Evolutionary conservation across 2,888 invertebrate genomes (phyloP), one percentile per base, ranked within the genome.

Genomic region (Xylota segnis): DNA sequence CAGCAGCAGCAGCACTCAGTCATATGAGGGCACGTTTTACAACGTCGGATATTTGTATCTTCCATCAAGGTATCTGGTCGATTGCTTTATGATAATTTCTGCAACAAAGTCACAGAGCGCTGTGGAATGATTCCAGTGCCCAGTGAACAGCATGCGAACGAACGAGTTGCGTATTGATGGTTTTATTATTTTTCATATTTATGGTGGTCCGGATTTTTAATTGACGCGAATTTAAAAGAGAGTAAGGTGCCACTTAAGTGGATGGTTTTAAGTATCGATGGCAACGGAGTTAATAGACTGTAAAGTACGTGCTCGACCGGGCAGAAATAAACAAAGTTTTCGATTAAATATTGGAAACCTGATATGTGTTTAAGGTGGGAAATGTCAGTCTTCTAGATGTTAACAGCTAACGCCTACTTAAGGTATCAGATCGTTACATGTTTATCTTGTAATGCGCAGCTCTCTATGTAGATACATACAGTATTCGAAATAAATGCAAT

Each of bases 21-120:
- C 37, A 32, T 50, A 29, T 14, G 10, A 54, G 68, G 45, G 66
- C 61, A 45, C 43, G 16, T 61, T 86, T 86, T 81, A 86, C 81
- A 76, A 71, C 32, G 43, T 56, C 52, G 29, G 7, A 16, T 43
- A 47, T 47, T 12, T 37, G 32, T 45, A 70, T 47, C 54, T 43
- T 56, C 50, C 58, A 79, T 75, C 63, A 71, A 50, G 65, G 54
- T 14, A 54, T 59, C 37, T 56, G 56, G 56, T 58, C 77, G 82
- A 72, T 81, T 72, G 56, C 76, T 82, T 76, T 77, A 82, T 82
- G 86, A 72, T 72, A 58, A 82, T 76, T 75, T 54, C 10, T 27
- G 76, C 76, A 82, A 86, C 82, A 86, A 77, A 16, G 82, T 86
- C 18, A 34, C 32, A 1, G 32, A 10, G 10, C n/a, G 12, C 16